These are phyloP conservation scores for Nipponia nippon DNA, from an alignment of 2,113 vertebrate genomes.

Conservation along the genomic window DNA sequence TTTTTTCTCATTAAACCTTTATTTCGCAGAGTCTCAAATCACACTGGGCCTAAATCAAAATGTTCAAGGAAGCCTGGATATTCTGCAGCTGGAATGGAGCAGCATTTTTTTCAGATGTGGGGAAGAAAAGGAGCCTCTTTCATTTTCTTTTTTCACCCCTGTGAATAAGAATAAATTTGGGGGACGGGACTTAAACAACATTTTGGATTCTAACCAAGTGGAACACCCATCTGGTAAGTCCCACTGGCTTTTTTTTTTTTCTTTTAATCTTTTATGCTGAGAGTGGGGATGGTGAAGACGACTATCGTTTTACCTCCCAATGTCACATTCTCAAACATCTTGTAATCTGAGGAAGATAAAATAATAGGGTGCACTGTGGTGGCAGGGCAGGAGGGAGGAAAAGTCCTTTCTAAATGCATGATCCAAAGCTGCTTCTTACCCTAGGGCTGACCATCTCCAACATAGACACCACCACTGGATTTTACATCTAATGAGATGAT, in stretches of 20 bases:
- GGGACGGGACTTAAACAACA: neutral
- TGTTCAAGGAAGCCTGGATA: neutral
- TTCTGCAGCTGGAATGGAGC: neutral
- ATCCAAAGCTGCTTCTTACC: neutral
- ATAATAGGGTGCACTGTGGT: neutral
- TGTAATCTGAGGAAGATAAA: neutral
- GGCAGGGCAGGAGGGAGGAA: neutral
- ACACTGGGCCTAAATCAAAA: neutral
- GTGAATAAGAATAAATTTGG: neutral
- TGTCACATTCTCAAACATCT: neutral
- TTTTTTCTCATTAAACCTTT: neutral
- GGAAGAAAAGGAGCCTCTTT: neutral
- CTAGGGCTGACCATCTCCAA: neutral
- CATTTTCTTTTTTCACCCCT: neutral
- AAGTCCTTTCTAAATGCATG: neutral
- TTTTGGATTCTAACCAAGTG: neutral
- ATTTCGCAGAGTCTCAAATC: neutral
- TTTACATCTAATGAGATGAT: neutral
- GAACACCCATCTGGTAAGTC: too few species aligned
- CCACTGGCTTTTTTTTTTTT: too few species aligned
- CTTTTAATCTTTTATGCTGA: neutral
- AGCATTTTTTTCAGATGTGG: neutral
- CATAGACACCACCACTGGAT: neutral
- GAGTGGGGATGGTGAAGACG: neutral
- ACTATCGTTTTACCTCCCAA: neutral